These are phyloP conservation scores for Aeoliscus strigatus DNA, from an alignment of 2,797 vertebrate species.

Conservation along the genomic window DNA sequence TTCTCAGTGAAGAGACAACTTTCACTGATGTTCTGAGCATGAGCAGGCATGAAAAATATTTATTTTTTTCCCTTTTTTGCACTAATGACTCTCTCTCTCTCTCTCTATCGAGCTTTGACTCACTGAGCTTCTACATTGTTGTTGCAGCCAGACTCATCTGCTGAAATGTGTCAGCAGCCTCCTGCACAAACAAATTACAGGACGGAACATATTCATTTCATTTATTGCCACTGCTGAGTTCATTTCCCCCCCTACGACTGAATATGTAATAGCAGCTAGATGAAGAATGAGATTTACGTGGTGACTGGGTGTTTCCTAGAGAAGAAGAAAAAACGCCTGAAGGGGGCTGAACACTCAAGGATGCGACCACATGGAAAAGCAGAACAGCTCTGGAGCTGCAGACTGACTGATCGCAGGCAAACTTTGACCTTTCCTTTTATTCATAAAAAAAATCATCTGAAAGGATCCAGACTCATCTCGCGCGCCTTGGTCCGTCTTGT, in stretches of 20 bases:
- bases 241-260: no score
- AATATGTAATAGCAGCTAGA: no score
- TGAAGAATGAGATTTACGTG: no score
- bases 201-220: no score
- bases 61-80: no score
- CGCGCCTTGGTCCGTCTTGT: background rate
- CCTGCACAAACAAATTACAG: no score
- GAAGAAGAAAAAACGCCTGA: constrained; percentile 2
- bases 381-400: constrained; percentile 13
- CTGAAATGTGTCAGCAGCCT: background rate
- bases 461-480: background rate
- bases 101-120: no score
- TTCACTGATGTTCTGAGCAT: background rate
- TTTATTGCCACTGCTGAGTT: no score
- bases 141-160: constrained; percentile 1
- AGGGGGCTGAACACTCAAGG: constrained; percentile 30
- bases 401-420: constrained; percentile 15
- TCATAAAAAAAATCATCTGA: background rate
- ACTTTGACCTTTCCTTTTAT: background rate
- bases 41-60: no score
- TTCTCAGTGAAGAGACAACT: no score
- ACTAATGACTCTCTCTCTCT: no score
- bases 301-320: background rate
- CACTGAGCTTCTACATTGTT: constrained; percentile 1
- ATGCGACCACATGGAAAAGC: constrained; percentile 9